These are phyloP conservation scores for Brenthis ino DNA, from an alignment of 2,888 invertebrate species.

Conservation along the genomic window DNA sequence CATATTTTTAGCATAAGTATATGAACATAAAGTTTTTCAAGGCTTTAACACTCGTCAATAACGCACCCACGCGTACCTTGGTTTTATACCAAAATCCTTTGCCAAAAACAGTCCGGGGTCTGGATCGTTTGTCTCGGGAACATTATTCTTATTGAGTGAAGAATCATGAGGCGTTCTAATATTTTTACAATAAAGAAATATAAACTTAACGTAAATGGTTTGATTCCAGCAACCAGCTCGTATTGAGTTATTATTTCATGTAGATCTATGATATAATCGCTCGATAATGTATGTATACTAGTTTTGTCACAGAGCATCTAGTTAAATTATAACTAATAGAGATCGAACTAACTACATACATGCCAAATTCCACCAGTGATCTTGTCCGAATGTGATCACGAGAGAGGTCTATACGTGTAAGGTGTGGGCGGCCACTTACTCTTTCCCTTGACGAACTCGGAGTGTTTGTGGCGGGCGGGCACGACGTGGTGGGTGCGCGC, in stretches of 20 bases:
- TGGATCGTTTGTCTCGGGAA: neutral
- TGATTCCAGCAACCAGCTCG: constrained; percentile 61
- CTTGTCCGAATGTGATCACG: too few species aligned
- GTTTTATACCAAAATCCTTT: constrained; percentile 16
- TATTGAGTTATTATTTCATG: neutral
- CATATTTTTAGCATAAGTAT: constrained; percentile 9
- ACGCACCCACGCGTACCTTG: constrained; percentile 36
- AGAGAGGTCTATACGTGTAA: neutral
- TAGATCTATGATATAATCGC: neutral
- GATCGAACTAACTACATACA: too few species aligned
- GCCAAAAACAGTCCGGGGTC: constrained; percentile 4
- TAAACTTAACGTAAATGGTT: constrained; percentile 64
- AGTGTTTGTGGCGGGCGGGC: constrained; percentile 70
- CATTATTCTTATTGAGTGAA: neutral
- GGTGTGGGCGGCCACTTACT: constrained; percentile 81
- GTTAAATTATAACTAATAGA: too few species aligned
- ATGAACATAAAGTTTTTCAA: constrained; percentile 12
- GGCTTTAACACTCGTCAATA: constrained; percentile 46
- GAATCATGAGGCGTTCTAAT: too few species aligned
- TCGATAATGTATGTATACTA: neutral
- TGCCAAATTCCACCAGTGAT: too few species aligned
- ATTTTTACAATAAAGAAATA: constrained; percentile 14
- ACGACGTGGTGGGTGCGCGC: constrained; percentile 61
- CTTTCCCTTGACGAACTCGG: constrained; percentile 90
- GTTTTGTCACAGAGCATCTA: too few species aligned